Evolutionary conservation across 2,113 vertebrate species (phyloP), one percentile per base, ranked within the genome.

Genomic region (Bubo blakistoni): DNA sequence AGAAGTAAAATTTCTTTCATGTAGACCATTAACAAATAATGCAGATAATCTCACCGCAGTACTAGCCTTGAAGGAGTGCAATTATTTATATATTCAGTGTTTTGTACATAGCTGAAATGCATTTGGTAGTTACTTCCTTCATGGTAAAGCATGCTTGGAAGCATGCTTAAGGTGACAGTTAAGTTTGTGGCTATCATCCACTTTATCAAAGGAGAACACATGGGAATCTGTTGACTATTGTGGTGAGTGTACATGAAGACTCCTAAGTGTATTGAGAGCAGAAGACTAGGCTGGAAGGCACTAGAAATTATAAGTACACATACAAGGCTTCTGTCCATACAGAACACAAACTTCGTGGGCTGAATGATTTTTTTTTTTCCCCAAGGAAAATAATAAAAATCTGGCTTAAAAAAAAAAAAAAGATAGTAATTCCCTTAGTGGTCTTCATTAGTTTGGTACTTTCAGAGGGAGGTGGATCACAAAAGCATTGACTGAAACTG

Each of bases 401-500:
- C 3, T 77, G 58, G 6, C 9, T 77, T 63, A n/a, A 85, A 77
- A 51, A 2, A 12, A 46, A 27, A 30, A 40, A 27, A 71, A 7
- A 0, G 5, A 51, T 30, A 65, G 65, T 59, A 59, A 62, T 84
- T 95, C 38, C 47, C 38, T 81, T 61, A 81, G 44, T 69, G 24
- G 59, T 91, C 52, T 81, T 94, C 65, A 81, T 79, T 95, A 89
- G 16, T 84, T 89, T 78, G 67, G 42, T 74, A 59, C 72, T 84
- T 66, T 46, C 54, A 90, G 36, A 88, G 14, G 71, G 72, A 92
- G 51, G 44, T 42, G 58, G 38, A 77, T 88, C 59, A 81, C 49
- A 92, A 92, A 93, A 81, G 32, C 70, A 47, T 87, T 92, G 89
- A 46, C 70, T 88, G 87, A 87, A 96, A 79, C 34, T 40, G 27